Base-by-base conservation (phyloP, 2,888 invertebrate genomes). In the Euzophera pinguis region DNA sequence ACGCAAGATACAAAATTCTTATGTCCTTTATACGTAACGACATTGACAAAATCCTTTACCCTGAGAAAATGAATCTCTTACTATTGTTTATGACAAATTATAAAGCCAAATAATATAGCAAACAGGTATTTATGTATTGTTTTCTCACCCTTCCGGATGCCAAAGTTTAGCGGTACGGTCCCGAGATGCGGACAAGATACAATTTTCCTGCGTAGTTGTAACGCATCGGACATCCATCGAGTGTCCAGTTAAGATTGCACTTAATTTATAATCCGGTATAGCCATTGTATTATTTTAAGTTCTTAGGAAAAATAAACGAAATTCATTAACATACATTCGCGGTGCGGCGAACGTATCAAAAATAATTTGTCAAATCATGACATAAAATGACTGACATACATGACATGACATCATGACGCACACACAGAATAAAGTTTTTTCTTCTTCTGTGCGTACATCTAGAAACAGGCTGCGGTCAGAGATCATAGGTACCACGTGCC, bases 141-240 rank as follows among this genome's bases (percentile, higher is more conserved):
- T 14, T 34, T 45, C 78, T 75, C 88, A 94, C 95, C 93, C 93
- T 73, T 93, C 93, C 38, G 95, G 94, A 73, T 93, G 93, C 98
- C 98, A 98, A 37, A 97, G 86, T 84, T 95, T 95, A 1, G 96
- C 94, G 12, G 96, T 96, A 79, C 94, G 94, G 82, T 98, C 98
- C 66, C 98, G 92, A 3, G 98, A 98, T 17, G 95, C 96, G 5
- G 98, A 97, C 41, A 98, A 87, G 67, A 98, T 93, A 59, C 92
- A 93, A 69, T 94, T 94, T 62, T 94, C 94, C 56, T 91, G 85
- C 5, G 91, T 86, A 9, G 90, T 91, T 50, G 92, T 92, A 14
- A 98, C 92, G 53, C 95, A 93, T 64, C 98, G 92, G 14, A 98
- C 97, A 79, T 98, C 98, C 75, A 94, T 91, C 42, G 94, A 94